These are phyloP conservation scores for human (Homo sapiens) DNA, from an alignment of 2,113 vertebrate genomes.

Conservation along the genomic window GRCh38 chr7:113132001-113132500, in stretches of 20 bases:
- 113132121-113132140: not conserved
- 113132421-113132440: slow-evolving; percentile 58
- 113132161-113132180: not conserved
- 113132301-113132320: slow-evolving; percentile 42
- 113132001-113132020: not conserved
- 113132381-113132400: slow-evolving; percentile 54
- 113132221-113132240: slow-evolving; percentile 40
- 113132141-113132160: slow-evolving; percentile 3
- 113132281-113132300: not conserved
- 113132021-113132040: not conserved
- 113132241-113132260: slow-evolving; percentile 41
- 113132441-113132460: slow-evolving; percentile 66
- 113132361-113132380: slow-evolving; percentile 16
- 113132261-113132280: slow-evolving; percentile 50
- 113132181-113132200: slow-evolving; percentile 8
- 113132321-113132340: slow-evolving; percentile 63
- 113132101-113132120: not conserved
- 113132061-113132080: slow-evolving; percentile 34
- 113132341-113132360: slow-evolving; percentile 27
- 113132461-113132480: slow-evolving; percentile 66
- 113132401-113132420: slow-evolving; percentile 63
- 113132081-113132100: not conserved
- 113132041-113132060: not conserved
- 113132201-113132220: slow-evolving; percentile 52
- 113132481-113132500: slow-evolving; percentile 38